Evolutionary conservation across 2,797 vertebrate genomes (phyloP).

Genomic region (Phrynocephalus guinanensis): DNA sequence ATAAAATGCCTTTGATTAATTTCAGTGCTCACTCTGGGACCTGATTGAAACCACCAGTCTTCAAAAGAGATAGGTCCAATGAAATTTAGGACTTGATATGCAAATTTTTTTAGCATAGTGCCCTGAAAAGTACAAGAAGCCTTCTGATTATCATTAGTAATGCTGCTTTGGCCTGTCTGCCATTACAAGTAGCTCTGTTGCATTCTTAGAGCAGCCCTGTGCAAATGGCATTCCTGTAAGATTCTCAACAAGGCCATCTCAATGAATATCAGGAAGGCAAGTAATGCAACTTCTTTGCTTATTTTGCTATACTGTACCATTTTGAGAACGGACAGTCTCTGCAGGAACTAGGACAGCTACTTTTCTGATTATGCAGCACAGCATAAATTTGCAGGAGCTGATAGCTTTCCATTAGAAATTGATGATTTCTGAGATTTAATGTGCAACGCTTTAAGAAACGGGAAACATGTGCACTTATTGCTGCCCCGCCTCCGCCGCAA

Average conservation of each 20-base stretch:
- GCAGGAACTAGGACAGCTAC: neutral
- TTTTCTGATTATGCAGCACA: neutral
- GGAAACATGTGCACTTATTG: neutral
- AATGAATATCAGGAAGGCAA: neutral
- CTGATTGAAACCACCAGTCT: neutral
- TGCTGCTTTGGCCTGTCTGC: neutral
- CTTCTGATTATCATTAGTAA: neutral
- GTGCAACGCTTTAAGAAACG: neutral
- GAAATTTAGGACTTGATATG: neutral
- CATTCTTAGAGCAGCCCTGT: too few species aligned
- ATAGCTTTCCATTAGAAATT: conserved; percentile 12
- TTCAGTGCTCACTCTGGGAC: neutral
- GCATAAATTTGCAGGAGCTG: neutral
- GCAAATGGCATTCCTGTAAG: neutral
- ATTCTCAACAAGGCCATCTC: neutral
- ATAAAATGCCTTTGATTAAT: neutral
- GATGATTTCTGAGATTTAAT: conserved; percentile 1
- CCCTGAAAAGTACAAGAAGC: neutral
- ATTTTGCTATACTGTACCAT: neutral
- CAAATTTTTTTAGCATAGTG: neutral
- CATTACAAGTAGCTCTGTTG: neutral
- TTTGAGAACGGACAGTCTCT: neutral
- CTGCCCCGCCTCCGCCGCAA: neutral
- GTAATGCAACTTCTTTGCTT: neutral
- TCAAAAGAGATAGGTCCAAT: neutral